phyloP scores from a whole-genome alignment of 2,797 vertebrate genomes.

The Epinephelus awoara region DNA sequence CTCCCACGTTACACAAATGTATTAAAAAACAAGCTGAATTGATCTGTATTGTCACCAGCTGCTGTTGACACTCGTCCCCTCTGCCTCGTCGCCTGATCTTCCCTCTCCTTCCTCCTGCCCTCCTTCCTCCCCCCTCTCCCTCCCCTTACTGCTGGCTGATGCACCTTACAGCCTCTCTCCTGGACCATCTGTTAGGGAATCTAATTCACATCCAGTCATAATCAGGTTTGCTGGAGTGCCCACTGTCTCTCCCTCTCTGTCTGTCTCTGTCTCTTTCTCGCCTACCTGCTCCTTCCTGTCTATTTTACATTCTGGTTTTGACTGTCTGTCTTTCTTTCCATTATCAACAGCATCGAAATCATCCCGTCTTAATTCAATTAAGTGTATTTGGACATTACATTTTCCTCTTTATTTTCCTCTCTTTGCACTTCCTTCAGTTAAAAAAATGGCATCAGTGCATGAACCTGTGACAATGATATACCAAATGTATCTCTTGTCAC shows the following conservation, averaged over 20 bases:
- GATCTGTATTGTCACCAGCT: conserved; percentile 77
- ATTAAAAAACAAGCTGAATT: conserved; percentile 24
- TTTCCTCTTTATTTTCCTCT: neutral
- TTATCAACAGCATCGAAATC: neutral
- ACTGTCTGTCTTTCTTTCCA: neutral
- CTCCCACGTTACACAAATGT: neutral
- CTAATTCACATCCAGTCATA: conserved; percentile 98
- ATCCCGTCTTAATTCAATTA: neutral
- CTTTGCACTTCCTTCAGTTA: neutral
- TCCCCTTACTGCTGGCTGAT: conserved; percentile 85
- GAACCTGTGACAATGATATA: neutral
- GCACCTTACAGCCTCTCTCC: conserved; percentile 96
- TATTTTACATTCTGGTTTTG: conserved; percentile 44
- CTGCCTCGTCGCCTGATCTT: conserved; percentile 52
- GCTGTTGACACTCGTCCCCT: conserved; percentile 82
- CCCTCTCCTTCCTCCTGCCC: conserved; percentile 32
- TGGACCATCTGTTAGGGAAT: conserved; percentile 99
- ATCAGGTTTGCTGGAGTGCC: conserved; percentile 99
- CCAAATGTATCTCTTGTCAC: neutral
- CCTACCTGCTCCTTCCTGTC: conserved; percentile 32
- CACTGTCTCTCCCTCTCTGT: conserved; percentile 80
- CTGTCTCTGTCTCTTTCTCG: conserved; percentile 36
- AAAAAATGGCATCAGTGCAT: neutral
- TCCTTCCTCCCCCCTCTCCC: conserved; percentile 23
- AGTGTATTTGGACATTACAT: conserved; percentile 2